Evolutionary conservation across 2,888 invertebrate species (phyloP), one percentile per base, ranked within the genome.

Genomic region (Luperina testacea): DNA sequence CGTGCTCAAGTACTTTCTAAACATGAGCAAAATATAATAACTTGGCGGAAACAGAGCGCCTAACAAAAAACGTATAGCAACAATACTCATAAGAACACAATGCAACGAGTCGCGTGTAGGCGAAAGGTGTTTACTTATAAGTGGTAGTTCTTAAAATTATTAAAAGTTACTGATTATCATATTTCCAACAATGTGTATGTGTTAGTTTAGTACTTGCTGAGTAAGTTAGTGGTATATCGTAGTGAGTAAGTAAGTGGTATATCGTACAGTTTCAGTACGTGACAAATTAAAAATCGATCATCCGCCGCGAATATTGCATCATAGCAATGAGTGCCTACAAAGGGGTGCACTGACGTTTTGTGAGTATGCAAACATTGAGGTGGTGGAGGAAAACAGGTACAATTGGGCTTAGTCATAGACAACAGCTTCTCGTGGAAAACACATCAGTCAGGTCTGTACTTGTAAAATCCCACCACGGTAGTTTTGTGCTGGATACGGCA

Each of bases 11-110:
- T 59, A 8, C 5, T n/a, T 59, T 61, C 45, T n/a, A n/a, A 4
- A 17, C 20, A 24, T 20, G 4, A 64, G 2, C 9, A 13, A 42
- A 64, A 6, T 32, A 20, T 1, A 27, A n/a, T 67, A 67, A 32
- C 11, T 20, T 38, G 6, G 9, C 1, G 13, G 2, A n/a, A 27
- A 27, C 1, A n/a, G 1, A 32, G 64, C 82, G 69, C 82, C 82
- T 82, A 17, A 0, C 38, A 2, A n/a, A 77, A 27, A 70, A 11
- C 15, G 11, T 9, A 11, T 38, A 45, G 64, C 81, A 73, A 70
- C 53, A 48, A 73, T 61, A 42, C 53, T 15, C 9, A 53, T 32
- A 38, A 1, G 8, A 51, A 53, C 53, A 53, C 20, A 61, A 45
- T 78, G 69, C 48, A 27, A 17, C 17, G 24, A 3, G 9, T 24